Evolutionary conservation across 2,888 invertebrate genomes (phyloP).

Genomic region (Junonia oenone): DNA sequence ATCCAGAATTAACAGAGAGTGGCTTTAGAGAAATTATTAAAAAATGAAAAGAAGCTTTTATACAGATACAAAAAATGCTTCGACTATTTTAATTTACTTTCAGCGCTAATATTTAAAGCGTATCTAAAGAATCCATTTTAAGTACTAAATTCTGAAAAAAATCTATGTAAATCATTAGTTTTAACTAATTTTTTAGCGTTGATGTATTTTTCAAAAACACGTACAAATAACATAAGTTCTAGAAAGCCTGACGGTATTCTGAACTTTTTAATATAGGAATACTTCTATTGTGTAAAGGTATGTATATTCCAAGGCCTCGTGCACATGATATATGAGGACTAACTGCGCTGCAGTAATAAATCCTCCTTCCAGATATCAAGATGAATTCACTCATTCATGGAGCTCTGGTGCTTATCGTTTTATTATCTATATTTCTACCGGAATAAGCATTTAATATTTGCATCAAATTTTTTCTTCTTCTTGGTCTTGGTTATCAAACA

Average conservation of each 20-base stretch:
- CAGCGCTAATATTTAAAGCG: too few species aligned
- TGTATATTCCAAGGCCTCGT: constrained; percentile 19
- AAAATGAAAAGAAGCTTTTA: too few species aligned
- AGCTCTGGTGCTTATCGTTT: constrained; percentile 20
- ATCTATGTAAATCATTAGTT: too few species aligned
- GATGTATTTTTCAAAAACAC: too few species aligned
- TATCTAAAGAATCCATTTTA: too few species aligned
- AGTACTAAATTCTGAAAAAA: too few species aligned
- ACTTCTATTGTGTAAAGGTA: constrained; percentile 14
- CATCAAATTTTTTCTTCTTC: constrained; percentile 1
- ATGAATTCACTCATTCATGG: constrained; percentile 29
- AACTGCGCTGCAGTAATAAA: constrained; percentile 30
- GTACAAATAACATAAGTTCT: neutral
- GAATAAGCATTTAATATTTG: constrained; percentile 10
- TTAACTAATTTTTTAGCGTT: too few species aligned
- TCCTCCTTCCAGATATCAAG: constrained; percentile 28
- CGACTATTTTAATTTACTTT: too few species aligned
- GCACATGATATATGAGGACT: constrained; percentile 26
- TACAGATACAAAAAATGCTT: too few species aligned
- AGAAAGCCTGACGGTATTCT: neutral
- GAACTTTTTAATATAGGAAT: constrained; percentile 10
- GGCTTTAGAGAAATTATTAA: too few species aligned
- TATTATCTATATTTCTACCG: constrained; percentile 18
- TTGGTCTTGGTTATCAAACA: too few species aligned
- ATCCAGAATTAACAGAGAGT: too few species aligned